phyloP scores from a whole-genome alignment of 2,888 invertebrate species.

The Ectemnius continuus region DNA sequence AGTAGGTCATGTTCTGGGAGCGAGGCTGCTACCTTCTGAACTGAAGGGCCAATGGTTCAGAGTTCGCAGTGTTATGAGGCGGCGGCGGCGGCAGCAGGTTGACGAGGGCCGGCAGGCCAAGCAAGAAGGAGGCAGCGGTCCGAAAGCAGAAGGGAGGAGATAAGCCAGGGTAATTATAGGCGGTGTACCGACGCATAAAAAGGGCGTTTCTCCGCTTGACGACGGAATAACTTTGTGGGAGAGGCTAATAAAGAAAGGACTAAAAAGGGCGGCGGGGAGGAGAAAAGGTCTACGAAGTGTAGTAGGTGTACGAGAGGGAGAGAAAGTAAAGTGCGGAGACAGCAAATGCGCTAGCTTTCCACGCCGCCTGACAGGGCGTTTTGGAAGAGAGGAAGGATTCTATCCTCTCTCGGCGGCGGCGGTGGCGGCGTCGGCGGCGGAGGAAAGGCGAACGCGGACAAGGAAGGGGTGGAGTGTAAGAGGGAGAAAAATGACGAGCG shows the following conservation, averaged over 20 bases:
- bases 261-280: slow-evolving; percentile 24
- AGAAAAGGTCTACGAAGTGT: slow-evolving; percentile 18
- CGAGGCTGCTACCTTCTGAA: no score
- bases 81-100: no score
- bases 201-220: slow-evolving; percentile 16
- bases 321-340: slow-evolving; percentile 22
- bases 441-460: slow-evolving; percentile 27
- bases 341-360: slow-evolving; percentile 21
- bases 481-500: slow-evolving; percentile 47
- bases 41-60: no score
- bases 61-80: neutral
- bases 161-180: slow-evolving; percentile 31
- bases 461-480: slow-evolving; percentile 20
- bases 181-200: slow-evolving; percentile 15
- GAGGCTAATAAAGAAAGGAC: slow-evolving; percentile 22
- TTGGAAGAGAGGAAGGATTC: slow-evolving; percentile 13
- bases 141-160: neutral
- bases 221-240: slow-evolving; percentile 33
- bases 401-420: neutral
- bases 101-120: neutral
- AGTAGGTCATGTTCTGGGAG: no score
- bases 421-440: slow-evolving; percentile 5
- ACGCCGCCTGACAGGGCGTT: slow-evolving; percentile 45
- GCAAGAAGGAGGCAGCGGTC: no score
- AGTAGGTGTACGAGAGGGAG: neutral